Conservation (phyloP, 53 echinoderm and acorn worm species). For the Arbacia lixula region DNA sequence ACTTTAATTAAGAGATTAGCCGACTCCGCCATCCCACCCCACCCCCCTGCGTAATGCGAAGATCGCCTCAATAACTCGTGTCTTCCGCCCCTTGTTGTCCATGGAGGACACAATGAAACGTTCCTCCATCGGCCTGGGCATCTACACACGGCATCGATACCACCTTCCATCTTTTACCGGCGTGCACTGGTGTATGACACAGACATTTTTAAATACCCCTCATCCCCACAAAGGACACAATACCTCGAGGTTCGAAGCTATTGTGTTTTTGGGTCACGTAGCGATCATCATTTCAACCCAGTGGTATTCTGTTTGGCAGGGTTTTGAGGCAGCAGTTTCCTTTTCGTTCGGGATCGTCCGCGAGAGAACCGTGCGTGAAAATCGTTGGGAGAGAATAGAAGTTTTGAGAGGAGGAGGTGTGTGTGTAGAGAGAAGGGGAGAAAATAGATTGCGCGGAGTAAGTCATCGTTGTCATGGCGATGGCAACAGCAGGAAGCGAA, state of each 20-base stretch:
- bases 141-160: too few species aligned
- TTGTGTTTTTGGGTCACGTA: slow-evolving; percentile 37
- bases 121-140: too few species aligned
- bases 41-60: slow-evolving; percentile 10
- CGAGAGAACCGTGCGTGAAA: too few species aligned
- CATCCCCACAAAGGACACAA: neutral
- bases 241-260: slow-evolving; percentile 3
- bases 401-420: too few species aligned
- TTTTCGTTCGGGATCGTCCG: too few species aligned
- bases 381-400: too few species aligned
- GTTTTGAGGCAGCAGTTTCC: too few species aligned
- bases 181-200: neutral
- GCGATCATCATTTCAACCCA: slow-evolving; percentile 25
- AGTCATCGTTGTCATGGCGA: slow-evolving; percentile 50
- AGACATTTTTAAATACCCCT: slow-evolving; percentile 36
- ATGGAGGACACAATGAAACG: too few species aligned
- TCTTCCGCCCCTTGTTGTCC: neutral
- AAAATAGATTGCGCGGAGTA: too few species aligned
- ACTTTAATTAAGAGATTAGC: too few species aligned
- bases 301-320: slow-evolving; percentile 18
- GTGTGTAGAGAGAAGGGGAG: too few species aligned
- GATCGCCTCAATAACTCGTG: slow-evolving; percentile 30
- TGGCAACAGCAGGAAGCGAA: slow-evolving; percentile 60
- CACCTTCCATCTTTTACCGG: neutral
- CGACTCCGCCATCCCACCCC: too few species aligned